phyloP scores from a whole-genome alignment of 2,113 vertebrate species.

The Struthio camelus region DNA sequence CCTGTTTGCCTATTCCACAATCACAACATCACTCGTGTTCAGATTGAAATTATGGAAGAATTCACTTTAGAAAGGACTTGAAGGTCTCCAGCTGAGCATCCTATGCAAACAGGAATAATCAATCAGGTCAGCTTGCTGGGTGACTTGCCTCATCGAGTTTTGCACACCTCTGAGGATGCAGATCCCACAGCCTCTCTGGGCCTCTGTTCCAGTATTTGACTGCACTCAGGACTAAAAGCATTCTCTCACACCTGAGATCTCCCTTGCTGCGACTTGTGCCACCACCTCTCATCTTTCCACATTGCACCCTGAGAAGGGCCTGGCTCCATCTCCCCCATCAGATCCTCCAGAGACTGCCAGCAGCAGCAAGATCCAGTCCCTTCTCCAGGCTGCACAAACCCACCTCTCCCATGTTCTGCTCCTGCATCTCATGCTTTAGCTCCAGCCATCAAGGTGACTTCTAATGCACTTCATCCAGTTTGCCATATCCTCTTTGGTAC shows the following conservation, averaged over 20 bases:
- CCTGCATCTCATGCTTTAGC: accelerated
- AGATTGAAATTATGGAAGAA: neutral
- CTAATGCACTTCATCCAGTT: too few relatives aligned
- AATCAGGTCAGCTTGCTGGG: neutral
- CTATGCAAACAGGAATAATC: accelerated
- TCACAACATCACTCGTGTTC: accelerated
- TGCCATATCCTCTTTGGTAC: too few relatives aligned
- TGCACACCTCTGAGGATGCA: neutral
- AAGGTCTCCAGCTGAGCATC: neutral
- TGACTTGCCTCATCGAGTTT: neutral
- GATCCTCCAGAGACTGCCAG: neutral
- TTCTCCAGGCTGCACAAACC: neutral
- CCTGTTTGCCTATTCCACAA: accelerated
- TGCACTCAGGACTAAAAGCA: neutral
- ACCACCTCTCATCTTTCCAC: neutral
- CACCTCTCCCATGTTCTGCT: too few relatives aligned
- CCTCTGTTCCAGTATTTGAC: neutral
- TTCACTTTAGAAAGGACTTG: neutral
- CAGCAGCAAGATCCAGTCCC: accelerated
- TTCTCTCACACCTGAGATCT: neutral
- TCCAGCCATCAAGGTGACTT: too few relatives aligned
- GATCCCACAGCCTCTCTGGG: neutral
- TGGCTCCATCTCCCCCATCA: accelerated
- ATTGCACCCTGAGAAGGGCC: accelerated
- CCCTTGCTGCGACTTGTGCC: neutral